Conservation (phyloP, 2,888 invertebrate genomes). For the Hipparchia semele region DNA sequence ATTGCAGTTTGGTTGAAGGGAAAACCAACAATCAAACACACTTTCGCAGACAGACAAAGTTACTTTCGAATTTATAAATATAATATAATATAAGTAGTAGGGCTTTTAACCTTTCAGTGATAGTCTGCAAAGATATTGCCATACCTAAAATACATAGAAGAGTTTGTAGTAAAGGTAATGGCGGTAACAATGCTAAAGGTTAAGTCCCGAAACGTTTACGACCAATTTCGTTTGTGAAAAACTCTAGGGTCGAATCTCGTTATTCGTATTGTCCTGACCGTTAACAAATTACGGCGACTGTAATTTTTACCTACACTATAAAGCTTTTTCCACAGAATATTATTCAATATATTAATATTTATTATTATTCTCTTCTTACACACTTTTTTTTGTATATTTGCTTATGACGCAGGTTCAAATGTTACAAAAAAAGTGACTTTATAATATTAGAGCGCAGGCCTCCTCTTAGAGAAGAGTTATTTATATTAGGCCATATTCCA, state of each 20-base stretch:
- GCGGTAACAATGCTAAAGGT: conserved; percentile 29
- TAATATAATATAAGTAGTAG: no score
- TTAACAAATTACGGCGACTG: conserved; percentile 4
- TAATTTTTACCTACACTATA: neutral
- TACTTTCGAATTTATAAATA: no score
- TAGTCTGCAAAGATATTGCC: neutral
- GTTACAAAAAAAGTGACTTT: no score
- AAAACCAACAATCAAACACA: no score
- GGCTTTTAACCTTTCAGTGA: neutral
- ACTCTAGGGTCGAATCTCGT: conserved; percentile 11
- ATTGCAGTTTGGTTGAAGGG: no score
- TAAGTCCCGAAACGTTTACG: conserved; percentile 27
- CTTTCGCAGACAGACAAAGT: no score
- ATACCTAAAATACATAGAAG: conserved; percentile 3
- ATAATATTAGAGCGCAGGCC: no score
- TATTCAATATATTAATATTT: neutral
- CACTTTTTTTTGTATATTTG: no score
- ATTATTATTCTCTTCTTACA: no score
- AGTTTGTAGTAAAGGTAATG: conserved; percentile 20
- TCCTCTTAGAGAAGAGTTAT: no score
- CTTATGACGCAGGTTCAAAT: no score
- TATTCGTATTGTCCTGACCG: conserved; percentile 1
- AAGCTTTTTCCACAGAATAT: neutral
- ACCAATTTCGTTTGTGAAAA: conserved; percentile 22
- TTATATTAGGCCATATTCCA: no score